phyloP scores from a whole-genome alignment of 2,888 invertebrate species.

The Margaritifera margaritifera region DNA sequence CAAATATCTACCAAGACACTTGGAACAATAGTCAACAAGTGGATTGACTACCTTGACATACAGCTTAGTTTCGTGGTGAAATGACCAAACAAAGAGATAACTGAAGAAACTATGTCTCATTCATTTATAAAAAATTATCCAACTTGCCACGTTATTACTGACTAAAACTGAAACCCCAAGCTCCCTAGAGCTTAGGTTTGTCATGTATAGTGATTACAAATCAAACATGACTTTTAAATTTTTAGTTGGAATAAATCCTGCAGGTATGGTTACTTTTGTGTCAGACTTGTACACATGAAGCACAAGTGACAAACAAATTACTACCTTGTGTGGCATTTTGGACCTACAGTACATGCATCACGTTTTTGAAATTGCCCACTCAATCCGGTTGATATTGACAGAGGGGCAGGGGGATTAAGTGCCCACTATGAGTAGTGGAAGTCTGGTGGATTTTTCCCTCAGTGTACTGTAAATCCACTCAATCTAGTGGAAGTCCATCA shows the following conservation, averaged over 20 bases:
- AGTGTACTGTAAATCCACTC: too few relatives aligned
- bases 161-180: slow-evolving; percentile 25
- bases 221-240: slow-evolving; percentile 25
- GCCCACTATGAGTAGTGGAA: too few relatives aligned
- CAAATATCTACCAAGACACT: slow-evolving; percentile 16
- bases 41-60: slow-evolving; percentile 24
- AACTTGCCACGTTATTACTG: slow-evolving; percentile 24
- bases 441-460: too few relatives aligned
- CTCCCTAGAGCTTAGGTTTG: slow-evolving; percentile 23
- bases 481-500: too few relatives aligned
- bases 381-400: too few relatives aligned
- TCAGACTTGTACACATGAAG: slow-evolving; percentile 16
- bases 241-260: slow-evolving; percentile 27
- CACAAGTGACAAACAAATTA: slow-evolving; percentile 30
- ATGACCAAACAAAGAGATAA: slow-evolving; percentile 10
- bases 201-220: slow-evolving; percentile 32
- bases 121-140: slow-evolving; percentile 19
- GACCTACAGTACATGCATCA: too few relatives aligned
- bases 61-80: slow-evolving; percentile 17
- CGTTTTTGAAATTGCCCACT: too few relatives aligned
- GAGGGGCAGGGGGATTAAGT: too few relatives aligned
- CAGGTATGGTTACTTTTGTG: slow-evolving; percentile 28
- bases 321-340: slow-evolving; percentile 13
- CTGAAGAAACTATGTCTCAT: slow-evolving; percentile 18
- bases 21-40: slow-evolving; percentile 17